These are phyloP conservation scores for Suricata suricatta DNA, from an alignment of 2,113 vertebrate genomes.

Conservation along the genomic window DNA sequence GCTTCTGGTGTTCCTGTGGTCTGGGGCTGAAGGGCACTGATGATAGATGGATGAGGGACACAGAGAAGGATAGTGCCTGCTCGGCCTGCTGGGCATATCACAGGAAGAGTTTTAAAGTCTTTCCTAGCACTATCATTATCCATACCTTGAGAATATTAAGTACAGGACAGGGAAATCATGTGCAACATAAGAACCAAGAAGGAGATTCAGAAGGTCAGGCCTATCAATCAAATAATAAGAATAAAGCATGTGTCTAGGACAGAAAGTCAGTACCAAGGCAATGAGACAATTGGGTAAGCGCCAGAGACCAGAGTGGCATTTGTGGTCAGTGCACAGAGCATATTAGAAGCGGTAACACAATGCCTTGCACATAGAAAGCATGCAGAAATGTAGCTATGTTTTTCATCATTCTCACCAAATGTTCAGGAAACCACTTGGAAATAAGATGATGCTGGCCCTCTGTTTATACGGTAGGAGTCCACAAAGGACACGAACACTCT, in stretches of 20 bases:
- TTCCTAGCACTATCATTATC: neutral
- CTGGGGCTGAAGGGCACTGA: neutral
- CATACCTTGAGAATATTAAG: neutral
- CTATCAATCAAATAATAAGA: neutral
- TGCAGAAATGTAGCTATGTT: neutral
- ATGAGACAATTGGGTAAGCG: neutral
- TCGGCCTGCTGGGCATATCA: neutral
- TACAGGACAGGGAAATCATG: constrained; percentile 2
- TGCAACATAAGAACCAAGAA: neutral
- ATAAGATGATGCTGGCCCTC: neutral
- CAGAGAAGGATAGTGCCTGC: neutral
- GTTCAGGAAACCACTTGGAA: neutral
- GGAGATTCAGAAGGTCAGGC: neutral
- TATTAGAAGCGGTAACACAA: neutral
- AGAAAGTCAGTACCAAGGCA: neutral
- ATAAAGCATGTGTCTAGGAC: neutral
- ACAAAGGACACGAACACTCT: neutral
- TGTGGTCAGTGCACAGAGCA: neutral
- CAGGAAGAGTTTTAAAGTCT: neutral
- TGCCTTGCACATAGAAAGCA: neutral
- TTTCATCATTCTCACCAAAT: neutral
- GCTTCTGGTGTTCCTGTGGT: neutral
- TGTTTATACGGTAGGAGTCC: neutral
- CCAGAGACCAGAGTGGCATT: neutral
- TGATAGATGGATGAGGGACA: neutral